phyloP scores from a whole-genome alignment of 2,797 vertebrate genomes.

The Brachymystax lenok region DNA sequence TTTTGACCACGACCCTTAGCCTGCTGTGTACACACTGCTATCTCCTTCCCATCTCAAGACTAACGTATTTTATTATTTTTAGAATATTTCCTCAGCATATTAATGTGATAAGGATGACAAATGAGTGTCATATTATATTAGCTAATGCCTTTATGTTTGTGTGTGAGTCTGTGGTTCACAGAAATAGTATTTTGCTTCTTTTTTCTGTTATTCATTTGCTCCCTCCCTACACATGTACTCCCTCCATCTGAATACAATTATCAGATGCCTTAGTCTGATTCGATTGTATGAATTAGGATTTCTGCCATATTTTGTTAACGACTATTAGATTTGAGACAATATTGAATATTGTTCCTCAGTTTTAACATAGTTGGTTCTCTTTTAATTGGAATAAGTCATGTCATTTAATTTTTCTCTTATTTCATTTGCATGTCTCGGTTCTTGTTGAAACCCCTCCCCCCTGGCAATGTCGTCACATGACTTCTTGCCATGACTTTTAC shows the following conservation, averaged over 20 bases:
- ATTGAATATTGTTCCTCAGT: constrained; percentile 38
- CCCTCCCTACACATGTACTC: constrained; percentile 55
- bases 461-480: constrained; percentile 89
- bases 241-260: constrained; percentile 73
- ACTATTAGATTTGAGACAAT: constrained; percentile 48
- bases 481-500: constrained; percentile 90
- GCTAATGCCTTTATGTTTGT: constrained; percentile 1
- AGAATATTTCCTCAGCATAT: not conserved
- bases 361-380: constrained; percentile 31
- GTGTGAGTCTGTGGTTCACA: constrained; percentile 16
- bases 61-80: not conserved
- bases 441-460: constrained; percentile 79
- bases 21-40: not conserved
- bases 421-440: constrained; percentile 85
- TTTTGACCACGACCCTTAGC: not conserved
- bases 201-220: constrained; percentile 68
- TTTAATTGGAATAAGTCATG: constrained; percentile 47
- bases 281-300: constrained; percentile 73
- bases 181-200: constrained; percentile 16
- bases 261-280: constrained; percentile 75
- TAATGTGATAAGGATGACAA: not conserved
- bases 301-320: constrained; percentile 59
- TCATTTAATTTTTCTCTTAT: constrained; percentile 68
- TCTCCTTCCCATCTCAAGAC: not conserved
- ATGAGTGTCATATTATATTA: constrained; percentile 10